Percentiles rank a stretch among this genome's conserved stretches.
phyloP scores from a whole-genome alignment of 2,888 invertebrate genomes.

The Lasioglossum pauxillum region DNA sequence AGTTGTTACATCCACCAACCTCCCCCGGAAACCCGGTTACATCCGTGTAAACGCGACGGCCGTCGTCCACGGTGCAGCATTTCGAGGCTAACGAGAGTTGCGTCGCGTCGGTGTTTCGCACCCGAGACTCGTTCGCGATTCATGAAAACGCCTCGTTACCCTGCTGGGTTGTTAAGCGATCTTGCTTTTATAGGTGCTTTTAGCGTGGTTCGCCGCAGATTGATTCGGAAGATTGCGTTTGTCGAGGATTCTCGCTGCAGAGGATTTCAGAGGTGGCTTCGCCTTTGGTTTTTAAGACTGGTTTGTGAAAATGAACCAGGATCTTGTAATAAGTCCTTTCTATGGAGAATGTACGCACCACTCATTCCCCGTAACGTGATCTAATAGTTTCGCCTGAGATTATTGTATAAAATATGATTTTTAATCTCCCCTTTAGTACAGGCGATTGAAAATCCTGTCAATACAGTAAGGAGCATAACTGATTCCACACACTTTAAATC shows the following conservation, averaged over 20 bases:
- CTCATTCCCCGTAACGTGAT: no score
- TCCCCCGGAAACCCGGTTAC: background rate
- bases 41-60: background rate
- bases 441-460: no score
- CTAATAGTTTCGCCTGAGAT: no score
- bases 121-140: background rate
- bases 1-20: constrained; percentile 40
- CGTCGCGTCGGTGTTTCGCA: background rate
- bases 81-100: background rate
- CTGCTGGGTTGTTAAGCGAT: background rate
- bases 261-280: background rate
- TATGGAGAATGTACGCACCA: no score
- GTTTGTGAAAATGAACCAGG: no score
- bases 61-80: background rate
- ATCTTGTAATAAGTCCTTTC: no score
- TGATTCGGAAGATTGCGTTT: background rate
- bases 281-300: background rate
- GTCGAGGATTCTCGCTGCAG: no score
- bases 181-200: background rate
- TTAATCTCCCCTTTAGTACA: background rate
- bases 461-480: no score
- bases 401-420: background rate
- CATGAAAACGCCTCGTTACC: background rate
- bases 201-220: background rate
- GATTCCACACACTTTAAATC: no score